Evolutionary conservation across 1,140 invertebrate genomes (phyloP).

Genomic region (Drosophila littoralis): DNA sequence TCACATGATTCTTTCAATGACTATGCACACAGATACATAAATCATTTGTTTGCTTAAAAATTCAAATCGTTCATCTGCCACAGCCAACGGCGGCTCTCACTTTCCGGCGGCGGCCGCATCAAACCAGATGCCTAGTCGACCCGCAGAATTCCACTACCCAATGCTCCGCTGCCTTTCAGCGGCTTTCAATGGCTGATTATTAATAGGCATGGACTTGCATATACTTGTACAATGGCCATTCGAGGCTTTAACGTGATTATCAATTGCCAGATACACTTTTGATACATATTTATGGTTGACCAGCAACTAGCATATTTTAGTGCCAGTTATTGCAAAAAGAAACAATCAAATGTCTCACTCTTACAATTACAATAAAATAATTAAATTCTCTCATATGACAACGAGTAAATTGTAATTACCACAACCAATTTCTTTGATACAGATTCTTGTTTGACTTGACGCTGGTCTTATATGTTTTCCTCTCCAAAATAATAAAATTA

Average conservation of each 20-base stretch:
- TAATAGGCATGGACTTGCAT: constrained; percentile 45
- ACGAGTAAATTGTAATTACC: no score
- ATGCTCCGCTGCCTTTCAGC: constrained; percentile 40
- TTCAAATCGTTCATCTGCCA: constrained; percentile 63
- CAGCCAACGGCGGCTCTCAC: constrained; percentile 51
- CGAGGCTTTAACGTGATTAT: neutral
- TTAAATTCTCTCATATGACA: no score
- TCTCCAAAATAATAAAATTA: constrained; percentile 2
- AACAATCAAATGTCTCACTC: no score
- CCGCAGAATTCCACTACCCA: constrained; percentile 65
- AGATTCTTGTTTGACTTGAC: neutral
- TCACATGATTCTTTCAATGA: constrained; percentile 67
- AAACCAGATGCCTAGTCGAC: constrained; percentile 33
- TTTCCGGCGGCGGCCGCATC: constrained; percentile 47
- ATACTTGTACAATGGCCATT: constrained; percentile 9
- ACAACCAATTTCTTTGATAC: no score
- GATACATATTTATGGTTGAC: constrained; percentile 2
- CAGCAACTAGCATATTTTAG: neutral
- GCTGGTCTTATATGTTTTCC: constrained; percentile 3
- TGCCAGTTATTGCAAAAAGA: neutral
- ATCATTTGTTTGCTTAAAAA: constrained; percentile 62
- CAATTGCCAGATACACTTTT: neutral
- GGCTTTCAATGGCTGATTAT: constrained; percentile 43
- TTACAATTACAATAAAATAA: no score
- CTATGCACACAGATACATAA: constrained; percentile 48